A percentile compares a stretch with the other conserved stretches of the same genome.
These are phyloP conservation scores for Eupsilia transversa DNA, from an alignment of 2,888 invertebrate genomes.

Conservation along the genomic window DNA sequence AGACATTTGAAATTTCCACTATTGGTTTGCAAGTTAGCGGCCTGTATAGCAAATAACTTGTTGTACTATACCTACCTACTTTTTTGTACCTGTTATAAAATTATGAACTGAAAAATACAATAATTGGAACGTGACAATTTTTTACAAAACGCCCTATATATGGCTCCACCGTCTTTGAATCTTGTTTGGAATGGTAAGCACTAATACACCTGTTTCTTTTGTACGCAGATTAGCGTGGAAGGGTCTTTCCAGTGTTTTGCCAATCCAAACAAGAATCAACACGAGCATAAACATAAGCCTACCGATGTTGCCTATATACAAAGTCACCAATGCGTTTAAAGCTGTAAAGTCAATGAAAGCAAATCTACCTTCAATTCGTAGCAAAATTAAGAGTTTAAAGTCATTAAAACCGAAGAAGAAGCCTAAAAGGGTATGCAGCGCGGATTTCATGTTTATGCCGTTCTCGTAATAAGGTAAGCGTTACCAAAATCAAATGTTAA, in stretches of 20 bases:
- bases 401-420: slow-evolving; percentile 49
- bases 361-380: slow-evolving; percentile 19
- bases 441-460: slow-evolving; percentile 73
- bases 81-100: background rate
- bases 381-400: slow-evolving; percentile 33
- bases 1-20: background rate
- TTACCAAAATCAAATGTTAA: background rate
- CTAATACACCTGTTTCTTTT: slow-evolving; percentile 52
- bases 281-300: slow-evolving; percentile 38
- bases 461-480: slow-evolving; percentile 69
- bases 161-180: slow-evolving; percentile 18
- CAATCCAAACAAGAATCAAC: slow-evolving; percentile 58
- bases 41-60: background rate
- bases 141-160: slow-evolving; percentile 7
- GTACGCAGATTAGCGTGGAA: slow-evolving; percentile 59
- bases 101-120: background rate
- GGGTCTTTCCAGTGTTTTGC: slow-evolving; percentile 50
- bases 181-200: slow-evolving; percentile 60
- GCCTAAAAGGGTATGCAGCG: slow-evolving; percentile 54
- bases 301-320: slow-evolving; percentile 26
- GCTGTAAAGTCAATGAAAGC: slow-evolving; percentile 36
- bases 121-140: background rate
- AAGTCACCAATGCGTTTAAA: slow-evolving; percentile 44
- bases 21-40: background rate
- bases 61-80: background rate